Conservation (phyloP, 2,888 invertebrate species). For the Archaeoteleia sp. region DNA sequence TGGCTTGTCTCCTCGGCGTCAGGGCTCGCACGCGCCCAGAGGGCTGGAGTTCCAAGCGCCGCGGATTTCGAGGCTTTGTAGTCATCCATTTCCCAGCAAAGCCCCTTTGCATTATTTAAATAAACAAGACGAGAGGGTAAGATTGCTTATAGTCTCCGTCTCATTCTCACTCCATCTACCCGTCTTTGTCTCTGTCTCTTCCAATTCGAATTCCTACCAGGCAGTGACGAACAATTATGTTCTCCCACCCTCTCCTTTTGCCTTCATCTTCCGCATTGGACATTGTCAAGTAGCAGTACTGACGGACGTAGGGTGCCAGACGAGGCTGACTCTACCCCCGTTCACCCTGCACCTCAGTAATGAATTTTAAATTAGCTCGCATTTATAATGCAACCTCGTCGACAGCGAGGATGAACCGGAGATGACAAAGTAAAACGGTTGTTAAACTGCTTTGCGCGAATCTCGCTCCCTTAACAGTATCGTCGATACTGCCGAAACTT, state of each 20-base stretch:
- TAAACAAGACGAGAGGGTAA: constrained; percentile 68
- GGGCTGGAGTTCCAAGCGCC: constrained; percentile 40
- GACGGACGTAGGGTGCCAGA: constrained; percentile 60
- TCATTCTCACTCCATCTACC: constrained; percentile 13
- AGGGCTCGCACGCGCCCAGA: constrained; percentile 12
- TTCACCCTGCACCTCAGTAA: constrained; percentile 64
- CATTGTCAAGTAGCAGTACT: constrained; percentile 53
- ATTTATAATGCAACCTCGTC: constrained; percentile 71
- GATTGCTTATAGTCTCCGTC: constrained; percentile 64
- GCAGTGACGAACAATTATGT: constrained; percentile 73
- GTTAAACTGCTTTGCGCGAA: constrained; percentile 61
- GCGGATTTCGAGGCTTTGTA: constrained; percentile 71
- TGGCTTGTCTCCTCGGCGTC: constrained; percentile 41
- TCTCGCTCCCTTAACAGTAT: not conserved
- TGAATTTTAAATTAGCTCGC: constrained; percentile 74
- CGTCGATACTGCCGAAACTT: too few relatives aligned
- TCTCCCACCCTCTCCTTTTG: constrained; percentile 57
- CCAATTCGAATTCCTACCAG: constrained; percentile 46
- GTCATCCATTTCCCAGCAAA: constrained; percentile 70
- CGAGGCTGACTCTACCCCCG: constrained; percentile 38
- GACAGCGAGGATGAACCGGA: constrained; percentile 68
- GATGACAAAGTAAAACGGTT: constrained; percentile 72
- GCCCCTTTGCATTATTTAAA: constrained; percentile 72
- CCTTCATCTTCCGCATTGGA: too few relatives aligned
- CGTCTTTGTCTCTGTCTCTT: constrained; percentile 39